Percentiles rank a stretch among this genome's conserved stretches.
Conservation (phyloP, 2,113 vertebrate species). For the Apeltes quadracus region DNA sequence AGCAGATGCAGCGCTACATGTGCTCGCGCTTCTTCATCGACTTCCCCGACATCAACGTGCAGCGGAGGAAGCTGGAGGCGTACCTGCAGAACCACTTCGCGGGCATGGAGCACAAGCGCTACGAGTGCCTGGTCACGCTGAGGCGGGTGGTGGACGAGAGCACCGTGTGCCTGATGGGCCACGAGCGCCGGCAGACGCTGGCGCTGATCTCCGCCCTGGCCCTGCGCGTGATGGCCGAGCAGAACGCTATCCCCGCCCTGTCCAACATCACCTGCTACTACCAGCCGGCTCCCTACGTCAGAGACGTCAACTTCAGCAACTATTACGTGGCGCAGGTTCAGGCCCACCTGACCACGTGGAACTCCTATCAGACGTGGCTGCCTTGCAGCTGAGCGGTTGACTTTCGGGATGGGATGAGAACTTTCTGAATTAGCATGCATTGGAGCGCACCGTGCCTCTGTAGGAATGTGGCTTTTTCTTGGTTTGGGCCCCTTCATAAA, state of each 20-base stretch:
- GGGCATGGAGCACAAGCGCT: slow-evolving; percentile 88
- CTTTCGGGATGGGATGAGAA: slow-evolving; percentile 6
- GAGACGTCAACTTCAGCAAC: slow-evolving; percentile 87
- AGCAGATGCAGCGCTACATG: slow-evolving; percentile 95
- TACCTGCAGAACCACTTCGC: slow-evolving; percentile 96
- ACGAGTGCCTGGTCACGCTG: slow-evolving; percentile 91
- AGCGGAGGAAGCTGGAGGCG: slow-evolving; percentile 89
- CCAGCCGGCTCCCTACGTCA: slow-evolving; percentile 86
- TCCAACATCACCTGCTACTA: slow-evolving; percentile 91
- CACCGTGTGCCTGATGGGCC: slow-evolving; percentile 96
- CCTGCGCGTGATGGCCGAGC: slow-evolving; percentile 87
- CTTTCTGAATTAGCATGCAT: slow-evolving; percentile 34
- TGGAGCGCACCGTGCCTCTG: slow-evolving; percentile 38
- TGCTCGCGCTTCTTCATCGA: slow-evolving; percentile 98
- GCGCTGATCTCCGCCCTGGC: slow-evolving; percentile 91
- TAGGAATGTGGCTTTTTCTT: slow-evolving; percentile 53
- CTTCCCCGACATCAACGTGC: slow-evolving; percentile 90
- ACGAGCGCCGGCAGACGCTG: slow-evolving; percentile 92
- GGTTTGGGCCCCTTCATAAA: slow-evolving; percentile 33
- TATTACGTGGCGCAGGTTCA: slow-evolving; percentile 92
- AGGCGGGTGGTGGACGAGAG: slow-evolving; percentile 92
- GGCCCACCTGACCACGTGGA: slow-evolving; percentile 85
- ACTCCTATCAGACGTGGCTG: slow-evolving; percentile 92
- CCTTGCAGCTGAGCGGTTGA: slow-evolving; percentile 88
- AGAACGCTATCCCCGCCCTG: slow-evolving; percentile 87